Conservation (phyloP, 2,888 invertebrate genomes). For the Mayetiola destructor region DNA sequence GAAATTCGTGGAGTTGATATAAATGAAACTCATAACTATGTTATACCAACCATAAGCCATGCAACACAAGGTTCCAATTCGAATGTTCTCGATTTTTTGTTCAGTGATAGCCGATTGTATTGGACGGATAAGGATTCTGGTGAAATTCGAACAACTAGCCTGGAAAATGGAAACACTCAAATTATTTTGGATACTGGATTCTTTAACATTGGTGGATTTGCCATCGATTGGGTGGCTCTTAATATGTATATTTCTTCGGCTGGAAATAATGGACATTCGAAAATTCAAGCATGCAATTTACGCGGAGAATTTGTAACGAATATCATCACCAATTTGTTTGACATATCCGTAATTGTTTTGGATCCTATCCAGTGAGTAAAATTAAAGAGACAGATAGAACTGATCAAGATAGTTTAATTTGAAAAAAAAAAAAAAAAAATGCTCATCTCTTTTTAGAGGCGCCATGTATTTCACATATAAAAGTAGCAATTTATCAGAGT, state of each 20-base stretch:
- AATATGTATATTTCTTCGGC: constrained; percentile 45
- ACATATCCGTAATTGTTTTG: constrained; percentile 51
- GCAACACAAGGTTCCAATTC: constrained; percentile 37
- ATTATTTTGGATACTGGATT: constrained; percentile 59
- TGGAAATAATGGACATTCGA: constrained; percentile 29
- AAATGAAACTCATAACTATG: constrained; percentile 58
- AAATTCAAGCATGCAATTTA: constrained; percentile 54
- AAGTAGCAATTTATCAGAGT: constrained; percentile 27
- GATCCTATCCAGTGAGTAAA: no score
- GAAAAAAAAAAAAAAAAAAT: neutral
- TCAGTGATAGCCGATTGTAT: constrained; percentile 50
- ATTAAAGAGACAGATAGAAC: no score
- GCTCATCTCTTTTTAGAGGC: constrained; percentile 32
- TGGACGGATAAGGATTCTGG: constrained; percentile 65
- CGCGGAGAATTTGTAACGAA: constrained; percentile 53
- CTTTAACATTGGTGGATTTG: constrained; percentile 43
- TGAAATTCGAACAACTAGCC: constrained; percentile 55
- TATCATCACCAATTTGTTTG: constrained; percentile 29
- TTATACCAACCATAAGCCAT: constrained; percentile 64
- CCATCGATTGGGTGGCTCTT: constrained; percentile 68
- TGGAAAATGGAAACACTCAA: constrained; percentile 52
- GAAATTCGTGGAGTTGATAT: constrained; percentile 74
- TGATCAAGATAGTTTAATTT: no score
- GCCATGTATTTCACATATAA: constrained; percentile 44
- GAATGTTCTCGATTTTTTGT: constrained; percentile 52